Evolutionary conservation across 2,113 vertebrate genomes (phyloP), one percentile per base, ranked within the genome.

Genomic region (Oncorhynchus kisutch): DNA sequence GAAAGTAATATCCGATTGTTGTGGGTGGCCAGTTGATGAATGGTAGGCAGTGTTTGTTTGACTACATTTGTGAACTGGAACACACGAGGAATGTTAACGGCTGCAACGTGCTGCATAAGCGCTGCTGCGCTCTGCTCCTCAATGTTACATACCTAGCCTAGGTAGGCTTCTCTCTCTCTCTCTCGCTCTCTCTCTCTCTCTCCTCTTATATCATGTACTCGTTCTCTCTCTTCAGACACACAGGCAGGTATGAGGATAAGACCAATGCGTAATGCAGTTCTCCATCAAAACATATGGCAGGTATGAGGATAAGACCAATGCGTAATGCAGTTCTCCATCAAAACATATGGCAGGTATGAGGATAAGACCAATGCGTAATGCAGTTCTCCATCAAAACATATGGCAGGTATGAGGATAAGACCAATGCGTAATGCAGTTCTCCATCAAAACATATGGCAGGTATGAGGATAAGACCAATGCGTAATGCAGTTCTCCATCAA

Each of bases 71-170:
- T 9, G 72, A 74, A 18, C 16, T 54, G 14, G 69, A 82, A 84
- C 72, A 84, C 74, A 88, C 51, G 78, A 88, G 86, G 87, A 87
- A 87, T 88, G 87, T 87, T 87, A 88, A 81, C 84, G 83, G 67
- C 60, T 84, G 79, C 81, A 20, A 62, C 27, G 71, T 20, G 29
- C 66, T 39, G 66, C 13, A 20, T 67, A 29, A 29, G 29, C 20
- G 66, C 66, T 66, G 66, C 66, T 18, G 49, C 76, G 69, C 64
- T 79, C 67, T 62, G 51, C 66, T 20, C 14, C 66, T 8, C 29
- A 9, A 25, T 20, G 25, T 16, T 16, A 20, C n/a, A 24, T 7
- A 7, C 64, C 5, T 6, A 14, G 60, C 34, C 7, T 7, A 7
- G 34, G 34, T 7, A 11, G 11, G 18, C 60, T 64, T 12, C 13